phyloP scores from a whole-genome alignment of 1,140 invertebrate species.

The Gyrodactylus bullatarudis region DNA sequence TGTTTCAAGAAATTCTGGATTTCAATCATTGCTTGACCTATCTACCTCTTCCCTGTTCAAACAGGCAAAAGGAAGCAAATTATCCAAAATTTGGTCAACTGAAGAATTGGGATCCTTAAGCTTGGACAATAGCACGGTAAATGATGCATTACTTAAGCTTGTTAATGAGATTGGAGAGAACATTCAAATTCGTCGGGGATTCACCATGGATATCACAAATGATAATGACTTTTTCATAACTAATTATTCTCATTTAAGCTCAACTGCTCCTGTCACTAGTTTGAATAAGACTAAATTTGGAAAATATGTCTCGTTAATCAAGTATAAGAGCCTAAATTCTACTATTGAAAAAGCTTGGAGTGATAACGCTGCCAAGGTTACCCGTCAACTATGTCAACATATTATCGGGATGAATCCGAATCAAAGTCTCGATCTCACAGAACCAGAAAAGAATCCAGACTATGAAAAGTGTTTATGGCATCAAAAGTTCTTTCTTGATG shows the following conservation, averaged over 20 bases:
- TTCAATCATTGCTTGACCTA: background rate
- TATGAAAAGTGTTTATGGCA: background rate
- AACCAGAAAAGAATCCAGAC: background rate
- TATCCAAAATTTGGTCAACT: background rate
- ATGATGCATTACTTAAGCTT: background rate
- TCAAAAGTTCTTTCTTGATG: background rate
- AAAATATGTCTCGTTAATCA: background rate
- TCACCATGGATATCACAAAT: background rate
- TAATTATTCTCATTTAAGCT: background rate
- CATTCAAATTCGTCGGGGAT: background rate
- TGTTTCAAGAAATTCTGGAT: background rate
- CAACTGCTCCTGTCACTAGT: background rate
- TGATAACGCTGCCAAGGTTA: background rate
- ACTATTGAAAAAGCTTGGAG: too few species aligned
- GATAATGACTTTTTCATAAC: background rate
- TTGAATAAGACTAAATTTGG: background rate
- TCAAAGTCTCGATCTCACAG: background rate
- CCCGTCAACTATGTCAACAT: background rate
- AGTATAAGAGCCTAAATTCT: background rate
- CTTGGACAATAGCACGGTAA: background rate
- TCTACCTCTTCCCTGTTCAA: background rate
- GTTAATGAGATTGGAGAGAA: background rate
- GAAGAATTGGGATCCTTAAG: background rate
- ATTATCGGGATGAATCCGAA: background rate
- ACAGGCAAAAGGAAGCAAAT: background rate